phyloP scores from a whole-genome alignment of 2,888 invertebrate species.

The Xanthorhoe spadicearia region DNA sequence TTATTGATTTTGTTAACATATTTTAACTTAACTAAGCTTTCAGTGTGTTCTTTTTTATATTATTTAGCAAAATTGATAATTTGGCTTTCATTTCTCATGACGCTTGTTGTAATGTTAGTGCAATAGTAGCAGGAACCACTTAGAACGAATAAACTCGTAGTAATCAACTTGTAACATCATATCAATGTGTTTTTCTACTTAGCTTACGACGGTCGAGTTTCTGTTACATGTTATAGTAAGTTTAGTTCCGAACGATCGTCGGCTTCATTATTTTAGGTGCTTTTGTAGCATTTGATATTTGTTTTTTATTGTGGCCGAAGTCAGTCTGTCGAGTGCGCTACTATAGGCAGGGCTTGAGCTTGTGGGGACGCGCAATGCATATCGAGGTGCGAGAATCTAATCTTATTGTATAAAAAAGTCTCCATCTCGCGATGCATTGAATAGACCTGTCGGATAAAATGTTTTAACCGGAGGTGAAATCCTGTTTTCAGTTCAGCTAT shows the following conservation, averaged over 20 bases:
- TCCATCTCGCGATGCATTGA: conserved; percentile 36
- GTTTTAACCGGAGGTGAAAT: conserved; percentile 43
- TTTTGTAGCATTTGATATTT: conserved; percentile 65
- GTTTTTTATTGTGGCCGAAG: conserved; percentile 71
- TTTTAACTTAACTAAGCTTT: conserved; percentile 50
- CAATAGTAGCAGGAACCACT: conserved; percentile 30
- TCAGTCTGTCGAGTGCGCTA: conserved; percentile 71
- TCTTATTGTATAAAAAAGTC: conserved; percentile 31
- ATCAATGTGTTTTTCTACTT: conserved; percentile 49
- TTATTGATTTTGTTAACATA: conserved; percentile 43
- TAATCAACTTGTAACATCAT: conserved; percentile 45
- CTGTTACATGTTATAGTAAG: conserved; percentile 44
- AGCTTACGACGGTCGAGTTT: conserved; percentile 47
- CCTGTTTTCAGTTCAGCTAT: conserved; percentile 45
- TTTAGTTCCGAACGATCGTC: conserved; percentile 47
- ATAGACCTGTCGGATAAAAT: conserved; percentile 33
- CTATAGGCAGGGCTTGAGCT: conserved; percentile 59
- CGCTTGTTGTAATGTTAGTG: conserved; percentile 30
- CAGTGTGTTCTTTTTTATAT: conserved; percentile 49
- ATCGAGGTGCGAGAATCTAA: conserved; percentile 50
- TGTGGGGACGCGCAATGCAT: conserved; percentile 57
- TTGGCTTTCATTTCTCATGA: conserved; percentile 10
- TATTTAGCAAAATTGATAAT: conserved; percentile 17
- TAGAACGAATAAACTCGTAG: conserved; percentile 22
- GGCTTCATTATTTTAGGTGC: conserved; percentile 64